Base-by-base conservation (phyloP, 2,888 invertebrate species). In the Thymelicus lineola region DNA sequence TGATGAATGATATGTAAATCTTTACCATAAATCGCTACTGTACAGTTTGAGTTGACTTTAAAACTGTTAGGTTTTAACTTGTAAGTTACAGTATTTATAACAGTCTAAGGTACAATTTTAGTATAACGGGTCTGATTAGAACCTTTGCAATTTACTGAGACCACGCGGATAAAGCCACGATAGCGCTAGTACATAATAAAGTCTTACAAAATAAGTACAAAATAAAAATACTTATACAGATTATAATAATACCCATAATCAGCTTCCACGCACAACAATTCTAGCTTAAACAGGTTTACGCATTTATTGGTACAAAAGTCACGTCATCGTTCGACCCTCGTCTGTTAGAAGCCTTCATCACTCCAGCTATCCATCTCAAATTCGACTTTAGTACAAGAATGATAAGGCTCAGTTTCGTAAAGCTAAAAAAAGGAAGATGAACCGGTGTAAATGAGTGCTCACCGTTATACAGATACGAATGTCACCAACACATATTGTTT, bases 401-500 rank as follows among this genome's bases (percentile, higher is more conserved):
- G 0, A 59, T 78, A 85, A 75, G 77, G 61, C 75, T 76, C 38
- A 38, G 73, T 77, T 82, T 82, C 14, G 74, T 74, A 53, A 65
- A 66, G 28, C 14, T 6, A 50, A 45, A 60, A n/a, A 65, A 70
- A 58, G 65, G 42, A 76, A 75, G 73, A 75, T 69, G 73, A 66
- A 65, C 74, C 69, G 75, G 80, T 76, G 84, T 82, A 86, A 91
- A 89, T 87, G 86, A 86, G 90, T 82, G 80, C 87, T 77, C 75
- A 78, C 91, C 91, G 92, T 92, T 92, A 89, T 75, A 74, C 73
- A 82, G 79, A 78, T 83, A 81, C 83, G 82, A 86, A 82, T 90
- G 90, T 91, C 90, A 84, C 88, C 85, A 84, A 82, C 83, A 80
- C 80, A 85, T 86, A 89, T 87, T 86, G 84, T 87, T 77, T 79